Base-by-base conservation (phyloP, 2,113 vertebrate genomes). In the Psettodes erumei region DNA sequence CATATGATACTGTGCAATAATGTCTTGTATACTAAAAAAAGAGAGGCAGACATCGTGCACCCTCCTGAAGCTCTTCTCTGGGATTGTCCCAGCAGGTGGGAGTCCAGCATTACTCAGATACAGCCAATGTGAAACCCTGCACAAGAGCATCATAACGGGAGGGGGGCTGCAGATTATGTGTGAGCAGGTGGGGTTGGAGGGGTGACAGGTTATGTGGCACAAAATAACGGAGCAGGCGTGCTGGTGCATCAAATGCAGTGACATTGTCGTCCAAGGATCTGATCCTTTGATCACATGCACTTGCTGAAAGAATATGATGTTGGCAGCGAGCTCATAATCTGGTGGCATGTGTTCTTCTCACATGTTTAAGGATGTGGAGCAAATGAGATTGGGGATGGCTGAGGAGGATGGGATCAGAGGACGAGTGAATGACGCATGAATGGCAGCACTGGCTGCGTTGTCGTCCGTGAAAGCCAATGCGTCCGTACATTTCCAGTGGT, bases 261-360 rank as follows among this genome's bases (percentile, higher is more conserved):
- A 38, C 60, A 79, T 74, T 65, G 74, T 73, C 69, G 83, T 43
- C 30, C 16, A 18, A 45, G 1, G 25, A 45, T 8, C 56, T 71
- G 71, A 83, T 85, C 77, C 66, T 38, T 48, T 51, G 35, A 72
- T 71, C 54, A 77, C 37, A 64, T 23, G 66, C 10, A 30, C 69
- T 61, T 69, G 79, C 60, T 30, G 51, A 64, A 33, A 76, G 59
- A 71, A 47, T 64, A 19, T 6, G 42, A 58, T 73, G 48, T 56
- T 70, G 0, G 12, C 19, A 25, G 27, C 64, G 50, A 62, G 32
- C 32, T 15, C 28, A 19, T 77, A 77, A 81, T 84, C 71, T 79
- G 4, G 25, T n/a, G 53, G 45, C 81, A 71, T 84, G 67, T 63
- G 63, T 82, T 61, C 47, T 53, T 58, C 50, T 53, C 66, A 25